Evolutionary conservation across 2,113 vertebrate genomes (phyloP), one percentile per base, ranked within the genome.

Genomic region (Ochotona princeps): DNA sequence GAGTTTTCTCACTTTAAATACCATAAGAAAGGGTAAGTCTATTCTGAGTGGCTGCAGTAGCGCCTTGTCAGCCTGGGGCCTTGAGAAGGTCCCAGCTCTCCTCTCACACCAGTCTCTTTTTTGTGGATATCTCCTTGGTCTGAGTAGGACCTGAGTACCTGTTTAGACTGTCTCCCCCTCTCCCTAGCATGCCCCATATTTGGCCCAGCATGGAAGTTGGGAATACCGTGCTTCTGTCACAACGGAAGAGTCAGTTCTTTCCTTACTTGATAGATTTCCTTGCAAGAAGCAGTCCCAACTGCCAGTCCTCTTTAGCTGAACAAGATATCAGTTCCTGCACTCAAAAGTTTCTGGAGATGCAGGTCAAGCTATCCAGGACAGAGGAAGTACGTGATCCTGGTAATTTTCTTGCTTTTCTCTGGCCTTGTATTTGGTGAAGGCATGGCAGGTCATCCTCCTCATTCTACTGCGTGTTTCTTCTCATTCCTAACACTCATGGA

Each of bases 301-400:
- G 5, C 0, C 10, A 10, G 49, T 67, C 28, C 3, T 49, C 14
- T 8, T 69, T 28, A 38, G 32, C 66, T 70, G 28, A 38, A 80
- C 0, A 2, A 18, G 28, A 5, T 9, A 13, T 44, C 0, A 3
- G 18, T 51, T 72, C 23, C 60, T 57, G 18, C 0, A 9, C 13
- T 8, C 54, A 25, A 4, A 54, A 60, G 13, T 57, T 70, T 74
- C 47, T 30, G 28, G 13, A 57, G 9, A 47, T 23, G 9, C 44
- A 65, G 18, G 11, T 2, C 72, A 47, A 15, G 5, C 14, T 92
- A 18, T 70, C 17, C 26, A 23, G 30, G 20, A 17, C 32, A 20
- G 73, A 13, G 49, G 30, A 54, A 8, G 32, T 75, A 21, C 5
- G 4, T 76, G 35, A 2, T 15, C 49, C 63, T 30, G 8, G 38